A percentile compares a stretch with the other conserved stretches of the same genome.
These are phyloP conservation scores for Synergus itoensis DNA, from an alignment of 2,888 invertebrate genomes.

Conservation along the genomic window DNA sequence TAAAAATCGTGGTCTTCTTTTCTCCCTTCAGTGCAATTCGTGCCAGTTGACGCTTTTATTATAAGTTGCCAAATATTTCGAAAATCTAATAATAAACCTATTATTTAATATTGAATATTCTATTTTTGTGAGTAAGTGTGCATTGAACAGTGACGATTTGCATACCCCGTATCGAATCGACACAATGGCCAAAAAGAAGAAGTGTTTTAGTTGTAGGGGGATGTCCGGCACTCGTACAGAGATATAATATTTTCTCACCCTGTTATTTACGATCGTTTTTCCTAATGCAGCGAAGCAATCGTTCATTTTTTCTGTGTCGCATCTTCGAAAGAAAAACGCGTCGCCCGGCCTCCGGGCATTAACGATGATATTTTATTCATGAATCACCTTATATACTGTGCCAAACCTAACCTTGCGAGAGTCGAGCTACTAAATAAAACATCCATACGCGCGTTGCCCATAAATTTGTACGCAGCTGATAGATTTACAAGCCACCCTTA, in stretches of 20 bases:
- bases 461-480: slow-evolving; percentile 76
- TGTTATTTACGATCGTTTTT: slow-evolving; percentile 69
- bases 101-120: background rate
- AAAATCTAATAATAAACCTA: background rate
- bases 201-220: background rate
- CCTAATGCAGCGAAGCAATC: slow-evolving; percentile 69
- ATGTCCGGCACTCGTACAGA: slow-evolving; percentile 1
- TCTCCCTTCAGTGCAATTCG: background rate
- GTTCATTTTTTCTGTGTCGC: slow-evolving; percentile 65
- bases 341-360: slow-evolving; percentile 75
- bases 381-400: slow-evolving; percentile 72
- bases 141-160: background rate
- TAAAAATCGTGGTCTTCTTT: background rate
- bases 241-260: slow-evolving; percentile 45
- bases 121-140: background rate
- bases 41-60: background rate
- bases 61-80: background rate
- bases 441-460: slow-evolving; percentile 73
- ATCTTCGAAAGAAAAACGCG: slow-evolving; percentile 73
- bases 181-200: slow-evolving; percentile 7
- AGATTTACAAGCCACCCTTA: slow-evolving; percentile 76
- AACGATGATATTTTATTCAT: slow-evolving; percentile 78
- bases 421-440: slow-evolving; percentile 76
- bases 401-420: slow-evolving; percentile 67
- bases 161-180: background rate